A percentile compares a stretch with the other conserved stretches of the same genome.
phyloP scores from a whole-genome alignment of 2,888 invertebrate species.

The Seira sanloemensis region DNA sequence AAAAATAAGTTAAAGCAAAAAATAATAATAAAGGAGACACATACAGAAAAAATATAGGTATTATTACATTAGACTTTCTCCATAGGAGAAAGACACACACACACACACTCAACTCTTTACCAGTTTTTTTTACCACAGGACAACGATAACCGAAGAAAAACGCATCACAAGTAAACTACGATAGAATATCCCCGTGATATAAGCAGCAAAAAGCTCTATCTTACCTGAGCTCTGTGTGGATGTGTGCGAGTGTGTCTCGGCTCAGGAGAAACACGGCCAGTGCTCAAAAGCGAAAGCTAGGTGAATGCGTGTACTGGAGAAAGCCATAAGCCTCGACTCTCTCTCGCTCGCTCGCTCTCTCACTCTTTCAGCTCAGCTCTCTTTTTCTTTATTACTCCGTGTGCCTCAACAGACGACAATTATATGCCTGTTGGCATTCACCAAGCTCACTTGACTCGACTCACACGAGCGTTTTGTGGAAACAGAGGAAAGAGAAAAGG shows the following conservation, averaged over 20 bases:
- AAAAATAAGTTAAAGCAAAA: slow-evolving; percentile 11
- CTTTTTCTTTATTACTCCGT: slow-evolving; percentile 51
- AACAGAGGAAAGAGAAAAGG: neutral
- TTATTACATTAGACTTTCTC: neutral
- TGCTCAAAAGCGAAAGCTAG: neutral
- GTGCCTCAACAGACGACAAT: slow-evolving; percentile 47
- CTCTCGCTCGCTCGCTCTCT: slow-evolving; percentile 3
- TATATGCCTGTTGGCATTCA: slow-evolving; percentile 68
- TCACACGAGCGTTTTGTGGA: neutral
- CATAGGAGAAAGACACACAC: neutral
- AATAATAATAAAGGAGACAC: slow-evolving; percentile 5
- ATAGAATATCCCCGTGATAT: no score
- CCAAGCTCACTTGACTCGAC: slow-evolving; percentile 62
- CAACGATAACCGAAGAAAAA: neutral
- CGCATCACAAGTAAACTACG: neutral
- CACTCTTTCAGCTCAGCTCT: neutral
- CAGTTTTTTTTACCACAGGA: neutral
- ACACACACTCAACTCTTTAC: no score
- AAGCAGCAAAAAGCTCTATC: neutral
- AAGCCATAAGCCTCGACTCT: neutral
- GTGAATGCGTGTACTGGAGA: neutral
- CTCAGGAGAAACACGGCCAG: no score
- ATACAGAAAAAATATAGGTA: slow-evolving; percentile 1
- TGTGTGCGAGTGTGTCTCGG: neutral
- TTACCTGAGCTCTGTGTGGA: neutral